Evolutionary conservation across 2,888 invertebrate genomes (phyloP), one percentile per base, ranked within the genome.

Genomic region (Ichneumoninae sp.): DNA sequence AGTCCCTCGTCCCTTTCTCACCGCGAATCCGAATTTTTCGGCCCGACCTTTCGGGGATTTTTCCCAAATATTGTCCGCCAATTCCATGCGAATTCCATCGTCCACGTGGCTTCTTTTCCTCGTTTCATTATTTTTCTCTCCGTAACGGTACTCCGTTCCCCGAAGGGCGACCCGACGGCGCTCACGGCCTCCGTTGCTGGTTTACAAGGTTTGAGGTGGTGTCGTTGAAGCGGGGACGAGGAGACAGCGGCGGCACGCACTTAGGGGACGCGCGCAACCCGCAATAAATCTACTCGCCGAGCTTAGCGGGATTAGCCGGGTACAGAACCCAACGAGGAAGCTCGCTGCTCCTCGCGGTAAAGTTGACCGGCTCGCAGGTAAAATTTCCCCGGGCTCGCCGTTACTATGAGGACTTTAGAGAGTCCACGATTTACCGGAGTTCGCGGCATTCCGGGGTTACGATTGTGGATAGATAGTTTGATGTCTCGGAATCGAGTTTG

Each of bases 281-380:
- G 68, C 65, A 77, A 84, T 84, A 84, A 84, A 84, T 84, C 77
- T 74, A 57, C 47, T 77, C 69, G 77, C 50, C 74, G 81, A 70
- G 84, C 69, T 74, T 80, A 81, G 77, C 72, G 33, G 84, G 77
- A 81, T 84, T 84, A 84, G 80, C 68, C 65, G 33, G 80, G 70
- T 16, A 26, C 19, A 68, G 10, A 72, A 80, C 57, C 78, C 74
- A n/a, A 74, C n/a, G 26, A 57, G 44, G 44, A 72, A 60, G 4
- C 36, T 10, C 40, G 40, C 26, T 4, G 57, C 2, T 10, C 10
- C 1, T n/a, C 16, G 30, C n/a, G 62, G n/a, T 62, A 7, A 62
- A 30, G 16, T 7, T 33, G 36, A 62, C 62, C 62, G n/a, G n/a
- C n/a, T 10, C 16, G 16, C 44, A 47, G 44, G 16, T 33, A n/a